These are phyloP conservation scores for Plebejus argus DNA, from an alignment of 2,888 invertebrate species.

Conservation along the genomic window DNA sequence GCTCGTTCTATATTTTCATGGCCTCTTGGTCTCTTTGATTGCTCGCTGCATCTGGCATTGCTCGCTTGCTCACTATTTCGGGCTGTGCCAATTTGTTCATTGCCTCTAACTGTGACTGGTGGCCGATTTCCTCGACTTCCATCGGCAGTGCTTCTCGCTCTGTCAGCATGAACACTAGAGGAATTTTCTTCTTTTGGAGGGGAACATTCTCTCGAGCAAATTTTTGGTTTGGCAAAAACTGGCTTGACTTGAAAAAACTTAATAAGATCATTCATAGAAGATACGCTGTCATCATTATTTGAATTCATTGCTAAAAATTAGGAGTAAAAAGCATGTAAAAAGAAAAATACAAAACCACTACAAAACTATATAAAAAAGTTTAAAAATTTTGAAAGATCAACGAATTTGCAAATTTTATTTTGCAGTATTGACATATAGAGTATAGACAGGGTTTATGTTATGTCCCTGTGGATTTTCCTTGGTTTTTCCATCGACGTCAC, in stretches of 20 bases:
- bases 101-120: neutral
- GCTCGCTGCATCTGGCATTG: neutral
- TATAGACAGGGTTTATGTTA: no score
- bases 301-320: conserved; percentile 15
- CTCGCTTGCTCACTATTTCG: neutral
- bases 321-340: neutral
- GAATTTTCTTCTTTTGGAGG: conserved; percentile 47
- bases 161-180: conserved; percentile 35
- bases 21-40: neutral
- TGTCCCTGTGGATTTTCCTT: neutral
- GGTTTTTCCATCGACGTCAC: neutral
- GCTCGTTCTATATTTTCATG: neutral
- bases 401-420: no score
- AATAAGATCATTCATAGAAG: conserved; percentile 56
- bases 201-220: conserved; percentile 48
- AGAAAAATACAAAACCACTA: neutral
- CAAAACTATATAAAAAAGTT: neutral
- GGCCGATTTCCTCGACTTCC: neutral
- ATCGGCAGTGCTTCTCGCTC: neutral
- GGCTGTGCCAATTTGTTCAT: neutral
- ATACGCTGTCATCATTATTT: conserved; percentile 38
- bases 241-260: conserved; percentile 59
- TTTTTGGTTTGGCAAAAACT: conserved; percentile 60
- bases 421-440: no score
- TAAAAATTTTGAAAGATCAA: neutral